Evolutionary conservation across 2,888 invertebrate genomes (phyloP), one percentile per base, ranked within the genome.

Genomic region (Gasteruption jaculator): DNA sequence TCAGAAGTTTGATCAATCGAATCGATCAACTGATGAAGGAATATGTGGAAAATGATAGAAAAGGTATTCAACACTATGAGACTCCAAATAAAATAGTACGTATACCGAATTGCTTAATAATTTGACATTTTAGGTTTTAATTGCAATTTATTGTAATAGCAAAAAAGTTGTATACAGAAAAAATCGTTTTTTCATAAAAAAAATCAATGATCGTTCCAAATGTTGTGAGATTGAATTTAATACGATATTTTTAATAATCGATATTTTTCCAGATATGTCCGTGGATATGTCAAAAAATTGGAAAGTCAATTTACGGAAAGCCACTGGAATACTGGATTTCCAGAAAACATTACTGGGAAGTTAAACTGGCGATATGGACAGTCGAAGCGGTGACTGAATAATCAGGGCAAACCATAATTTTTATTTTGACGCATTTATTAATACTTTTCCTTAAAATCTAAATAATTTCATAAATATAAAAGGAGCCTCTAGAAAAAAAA

Each of bases 291-390:
- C n/a, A n/a, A n/a, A 18, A 21, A 12, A 21, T 30, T 32, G 25
- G 21, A 32, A 30, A 18, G 11, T 11, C 16, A 12, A 41, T 49
- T 12, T 46, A 50, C 29, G 50, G 49, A n/a, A 39, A 35, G 25
- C 35, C 50, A 5, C 20, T 42, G 6, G 46, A 50, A 20, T 41
- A 46, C 33, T 50, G 49, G 50, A 27, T 41, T 30, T 4, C 18
- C n/a, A 49, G 29, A 30, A 44, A 32, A 35, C 25, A 33, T 5
- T 38, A 46, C 14, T 50, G 49, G 50, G 31, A 41, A 6, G 24
- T 14, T 4, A 46, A 37, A 33, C 27, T 34, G 20, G 48, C 37
- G 11, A 25, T 46, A n/a, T 48, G 48, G 46, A n/a, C n/a, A n/a
- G n/a, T n/a, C n/a, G n/a, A n/a, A n/a, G n/a, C n/a, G n/a, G n/a